Conservation (phyloP, 2,113 vertebrate genomes). For the Tyrannus savana region DNA sequence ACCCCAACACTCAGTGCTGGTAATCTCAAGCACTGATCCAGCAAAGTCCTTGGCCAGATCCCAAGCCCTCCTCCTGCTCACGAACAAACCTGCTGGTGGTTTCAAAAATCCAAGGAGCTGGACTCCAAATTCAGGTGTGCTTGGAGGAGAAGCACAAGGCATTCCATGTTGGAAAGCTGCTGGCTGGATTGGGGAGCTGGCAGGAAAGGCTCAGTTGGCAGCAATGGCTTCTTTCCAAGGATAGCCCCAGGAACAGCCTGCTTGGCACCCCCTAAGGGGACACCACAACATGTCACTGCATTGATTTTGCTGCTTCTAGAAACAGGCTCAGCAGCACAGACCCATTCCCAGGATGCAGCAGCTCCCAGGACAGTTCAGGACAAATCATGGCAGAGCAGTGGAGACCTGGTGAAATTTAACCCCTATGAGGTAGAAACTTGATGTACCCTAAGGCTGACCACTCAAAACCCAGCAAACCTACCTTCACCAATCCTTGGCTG, state of each 20-base stretch:
- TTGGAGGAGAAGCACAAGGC: not conserved
- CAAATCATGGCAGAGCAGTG: not conserved
- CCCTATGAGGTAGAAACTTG: not conserved
- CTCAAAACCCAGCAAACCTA: not conserved
- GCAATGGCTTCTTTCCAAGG: not conserved
- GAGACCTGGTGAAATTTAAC: not conserved
- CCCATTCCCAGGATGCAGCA: not conserved
- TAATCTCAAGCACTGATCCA: not conserved
- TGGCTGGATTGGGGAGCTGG: not conserved
- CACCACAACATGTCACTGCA: not conserved
- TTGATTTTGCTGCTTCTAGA: not conserved
- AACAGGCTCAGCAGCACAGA: not conserved
- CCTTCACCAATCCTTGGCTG: not conserved
- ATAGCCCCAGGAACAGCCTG: not conserved
- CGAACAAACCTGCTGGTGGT: not conserved
- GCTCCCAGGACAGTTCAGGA: not conserved
- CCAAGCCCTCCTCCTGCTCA: not conserved
- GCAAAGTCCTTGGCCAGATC: not conserved
- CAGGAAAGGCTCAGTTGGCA: not conserved
- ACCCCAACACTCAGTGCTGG: not conserved
- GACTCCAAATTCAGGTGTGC: not conserved
- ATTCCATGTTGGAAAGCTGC: not conserved
- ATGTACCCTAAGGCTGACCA: not conserved
- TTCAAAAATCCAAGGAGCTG: not conserved
- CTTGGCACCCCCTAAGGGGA: not conserved